These are phyloP conservation scores for Acrocyrtus sp. DNA, from an alignment of 2,888 invertebrate species.

Conservation along the genomic window DNA sequence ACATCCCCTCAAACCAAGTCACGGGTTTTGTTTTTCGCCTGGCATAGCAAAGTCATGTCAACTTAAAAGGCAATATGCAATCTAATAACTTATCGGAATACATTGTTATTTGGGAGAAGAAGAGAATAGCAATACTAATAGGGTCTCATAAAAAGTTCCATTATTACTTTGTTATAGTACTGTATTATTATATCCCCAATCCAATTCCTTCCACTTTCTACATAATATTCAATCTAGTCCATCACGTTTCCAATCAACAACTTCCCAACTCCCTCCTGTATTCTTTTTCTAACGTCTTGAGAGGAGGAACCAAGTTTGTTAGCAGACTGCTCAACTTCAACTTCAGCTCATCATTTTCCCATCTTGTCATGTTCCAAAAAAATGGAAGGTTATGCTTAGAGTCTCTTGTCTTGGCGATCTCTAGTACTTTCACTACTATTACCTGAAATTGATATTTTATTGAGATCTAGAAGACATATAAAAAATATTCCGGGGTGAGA, in stretches of 20 bases:
- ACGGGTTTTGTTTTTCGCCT: no score
- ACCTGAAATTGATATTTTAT: background rate
- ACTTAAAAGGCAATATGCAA: no score
- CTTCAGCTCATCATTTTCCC: conserved; percentile 14
- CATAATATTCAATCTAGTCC: no score
- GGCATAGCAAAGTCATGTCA: no score
- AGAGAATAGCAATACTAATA: no score
- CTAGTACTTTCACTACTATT: background rate
- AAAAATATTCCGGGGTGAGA: background rate
- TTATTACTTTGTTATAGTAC: background rate
- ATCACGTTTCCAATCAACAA: conserved; percentile 14
- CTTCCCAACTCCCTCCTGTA: background rate
- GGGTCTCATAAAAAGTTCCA: conserved; percentile 22
- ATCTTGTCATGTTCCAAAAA: background rate
- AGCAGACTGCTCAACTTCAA: background rate
- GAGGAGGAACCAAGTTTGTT: no score
- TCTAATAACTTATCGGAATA: no score
- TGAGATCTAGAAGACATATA: background rate
- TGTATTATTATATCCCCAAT: background rate
- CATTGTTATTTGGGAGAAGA: no score
- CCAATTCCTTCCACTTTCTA: background rate
- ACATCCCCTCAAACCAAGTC: no score
- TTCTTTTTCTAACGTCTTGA: no score
- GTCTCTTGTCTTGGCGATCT: no score
- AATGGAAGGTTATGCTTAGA: no score